Evolutionary conservation across 2,797 vertebrate species (phyloP).

Genomic region (Myotis findleyi): DNA sequence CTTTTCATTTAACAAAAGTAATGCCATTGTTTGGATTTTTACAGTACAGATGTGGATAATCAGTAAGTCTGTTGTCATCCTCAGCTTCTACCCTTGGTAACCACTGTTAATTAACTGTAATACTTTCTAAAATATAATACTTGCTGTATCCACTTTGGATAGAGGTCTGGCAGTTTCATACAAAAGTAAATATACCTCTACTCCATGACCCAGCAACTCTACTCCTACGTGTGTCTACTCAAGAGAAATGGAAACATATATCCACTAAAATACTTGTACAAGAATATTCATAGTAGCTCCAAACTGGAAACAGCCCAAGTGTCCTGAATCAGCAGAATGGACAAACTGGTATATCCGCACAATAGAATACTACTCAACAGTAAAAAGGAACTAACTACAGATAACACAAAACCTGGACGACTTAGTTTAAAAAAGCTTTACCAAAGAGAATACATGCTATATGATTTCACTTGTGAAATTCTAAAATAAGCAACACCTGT

Average conservation of each 20-base stretch:
- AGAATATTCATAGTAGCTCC: conserved; percentile 45
- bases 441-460: not conserved
- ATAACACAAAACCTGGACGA: not conserved
- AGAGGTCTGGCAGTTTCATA: conserved; percentile 49
- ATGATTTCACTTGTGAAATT: conserved; percentile 35
- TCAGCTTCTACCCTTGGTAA: conserved; percentile 31
- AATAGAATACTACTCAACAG: not conserved
- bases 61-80: not conserved
- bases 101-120: not conserved
- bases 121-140: conserved; percentile 14
- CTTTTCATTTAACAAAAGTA: conserved; percentile 12
- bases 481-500: not conserved
- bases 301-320: conserved; percentile 34
- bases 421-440: not conserved
- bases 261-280: conserved; percentile 30
- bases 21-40: conserved; percentile 32
- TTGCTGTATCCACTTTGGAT: conserved; percentile 13
- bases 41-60: not conserved
- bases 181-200: conserved; percentile 33
- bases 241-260: conserved; percentile 57
- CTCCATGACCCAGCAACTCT: conserved; percentile 19
- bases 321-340: not conserved
- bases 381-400: not conserved
- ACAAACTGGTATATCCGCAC: not conserved
- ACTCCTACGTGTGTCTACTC: conserved; percentile 17